A percentile compares a stretch with the other conserved stretches of the same genome.
Evolutionary conservation across 2,113 vertebrate species (phyloP).

Genomic region (Leptosomus discolor): DNA sequence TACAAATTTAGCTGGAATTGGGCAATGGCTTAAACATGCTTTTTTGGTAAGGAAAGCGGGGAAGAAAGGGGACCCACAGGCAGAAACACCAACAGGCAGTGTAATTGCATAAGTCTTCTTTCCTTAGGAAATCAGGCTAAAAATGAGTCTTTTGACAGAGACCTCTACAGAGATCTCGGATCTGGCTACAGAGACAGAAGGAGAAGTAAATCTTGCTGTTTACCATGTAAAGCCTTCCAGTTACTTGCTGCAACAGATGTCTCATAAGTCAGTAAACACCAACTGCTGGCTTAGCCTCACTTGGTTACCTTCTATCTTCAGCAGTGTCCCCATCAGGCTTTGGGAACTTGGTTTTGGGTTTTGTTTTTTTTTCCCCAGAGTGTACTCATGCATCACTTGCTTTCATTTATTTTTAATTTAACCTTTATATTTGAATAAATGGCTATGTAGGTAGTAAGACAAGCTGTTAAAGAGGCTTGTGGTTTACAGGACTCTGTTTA

Average conservation of each 20-base stretch:
- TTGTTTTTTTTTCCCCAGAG: not conserved
- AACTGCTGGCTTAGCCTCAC: slow-evolving; percentile 14
- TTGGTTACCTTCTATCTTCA: slow-evolving; percentile 2
- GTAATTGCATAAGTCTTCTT: not conserved
- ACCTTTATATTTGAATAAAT: not conserved
- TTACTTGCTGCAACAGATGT: not conserved
- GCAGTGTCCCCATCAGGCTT: not conserved
- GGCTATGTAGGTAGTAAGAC: not conserved
- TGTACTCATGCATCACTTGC: slow-evolving; percentile 13
- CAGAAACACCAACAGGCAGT: not conserved
- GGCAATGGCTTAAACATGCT: not conserved
- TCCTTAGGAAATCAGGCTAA: slow-evolving; percentile 1
- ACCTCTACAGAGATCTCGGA: not conserved
- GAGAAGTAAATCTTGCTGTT: not conserved
- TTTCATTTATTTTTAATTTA: slow-evolving; percentile 59
- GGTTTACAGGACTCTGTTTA: not conserved
- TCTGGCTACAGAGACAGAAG: not conserved
- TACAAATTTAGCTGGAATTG: slow-evolving; percentile 13
- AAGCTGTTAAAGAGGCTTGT: slow-evolving; percentile 20
- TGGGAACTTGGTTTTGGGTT: not conserved
- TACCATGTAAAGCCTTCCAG: not conserved
- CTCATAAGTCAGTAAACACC: not conserved
- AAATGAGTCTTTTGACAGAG: not conserved
- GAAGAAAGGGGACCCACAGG: not conserved
- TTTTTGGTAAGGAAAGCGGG: not conserved